A percentile compares a stretch with the other conserved stretches of the same genome.
Conservation (phyloP, 2,888 invertebrate species). For the Bhutanitis thaidina region DNA sequence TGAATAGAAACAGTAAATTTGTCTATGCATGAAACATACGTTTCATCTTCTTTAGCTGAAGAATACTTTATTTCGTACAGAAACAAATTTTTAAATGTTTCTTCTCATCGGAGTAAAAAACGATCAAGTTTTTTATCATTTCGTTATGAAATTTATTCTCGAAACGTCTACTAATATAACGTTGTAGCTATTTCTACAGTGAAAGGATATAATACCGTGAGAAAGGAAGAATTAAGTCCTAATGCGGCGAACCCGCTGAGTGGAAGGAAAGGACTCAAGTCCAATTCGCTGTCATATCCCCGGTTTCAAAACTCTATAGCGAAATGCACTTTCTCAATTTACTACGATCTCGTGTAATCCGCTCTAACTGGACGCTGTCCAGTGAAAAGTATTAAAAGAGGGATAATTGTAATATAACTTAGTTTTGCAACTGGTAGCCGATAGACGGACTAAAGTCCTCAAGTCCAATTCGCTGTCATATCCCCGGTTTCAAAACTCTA, state of each 20-base stretch:
- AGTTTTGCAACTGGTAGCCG: too few species aligned
- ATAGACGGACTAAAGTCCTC: too few species aligned
- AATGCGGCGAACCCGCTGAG: constrained; percentile 4
- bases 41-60: too few species aligned
- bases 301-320: constrained; percentile 10
- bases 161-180: too few species aligned
- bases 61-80: too few species aligned
- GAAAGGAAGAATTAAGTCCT: background rate
- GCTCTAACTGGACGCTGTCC: background rate
- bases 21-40: too few species aligned
- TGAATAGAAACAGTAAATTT: too few species aligned
- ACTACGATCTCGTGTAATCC: constrained; percentile 13
- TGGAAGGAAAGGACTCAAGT: constrained; percentile 6
- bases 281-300: constrained; percentile 10
- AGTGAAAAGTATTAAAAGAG: background rate
- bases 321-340: constrained; percentile 10
- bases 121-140: too few species aligned
- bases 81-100: too few species aligned
- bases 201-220: background rate
- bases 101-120: too few species aligned
- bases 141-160: too few species aligned
- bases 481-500: constrained; percentile 11
- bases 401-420: constrained; percentile 2
- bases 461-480: constrained; percentile 10
- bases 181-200: too few species aligned